Evolutionary conservation across 2,113 vertebrate genomes (phyloP).

Genomic region (Columba janthina): DNA sequence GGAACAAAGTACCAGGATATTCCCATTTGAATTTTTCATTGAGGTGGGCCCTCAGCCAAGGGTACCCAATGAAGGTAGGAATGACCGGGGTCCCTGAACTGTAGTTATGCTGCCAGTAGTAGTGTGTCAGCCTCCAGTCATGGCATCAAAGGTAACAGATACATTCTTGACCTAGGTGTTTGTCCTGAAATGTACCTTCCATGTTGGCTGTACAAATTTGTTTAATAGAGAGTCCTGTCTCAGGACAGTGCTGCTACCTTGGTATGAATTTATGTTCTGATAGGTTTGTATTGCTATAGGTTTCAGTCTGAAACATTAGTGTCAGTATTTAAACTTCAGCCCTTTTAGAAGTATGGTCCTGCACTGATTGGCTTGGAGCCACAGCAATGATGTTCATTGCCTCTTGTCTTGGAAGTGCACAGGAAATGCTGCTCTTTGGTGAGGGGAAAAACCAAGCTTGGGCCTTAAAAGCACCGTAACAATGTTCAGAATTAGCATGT

Average conservation of each 20-base stretch:
- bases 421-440: not conserved
- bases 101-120: not conserved
- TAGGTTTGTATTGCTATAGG: not conserved
- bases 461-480: not conserved
- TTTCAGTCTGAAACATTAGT: not conserved
- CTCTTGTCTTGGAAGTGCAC: not conserved
- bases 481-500: not conserved
- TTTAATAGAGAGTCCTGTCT: not conserved
- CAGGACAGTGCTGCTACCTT: not conserved
- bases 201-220: not conserved
- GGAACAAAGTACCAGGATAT: not conserved
- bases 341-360: not conserved
- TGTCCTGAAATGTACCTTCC: not conserved
- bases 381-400: not conserved
- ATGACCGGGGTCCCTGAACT: not conserved
- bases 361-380: not conserved
- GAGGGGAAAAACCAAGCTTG: not conserved
- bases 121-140: not conserved
- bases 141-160: not conserved
- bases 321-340: not conserved
- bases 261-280: not conserved
- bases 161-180: not conserved
- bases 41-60: not conserved
- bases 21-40: not conserved
- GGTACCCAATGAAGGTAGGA: not conserved